Evolutionary conservation across 2,888 invertebrate genomes (phyloP), one percentile per base, ranked within the genome.

Genomic region (Acleris sparsana): DNA sequence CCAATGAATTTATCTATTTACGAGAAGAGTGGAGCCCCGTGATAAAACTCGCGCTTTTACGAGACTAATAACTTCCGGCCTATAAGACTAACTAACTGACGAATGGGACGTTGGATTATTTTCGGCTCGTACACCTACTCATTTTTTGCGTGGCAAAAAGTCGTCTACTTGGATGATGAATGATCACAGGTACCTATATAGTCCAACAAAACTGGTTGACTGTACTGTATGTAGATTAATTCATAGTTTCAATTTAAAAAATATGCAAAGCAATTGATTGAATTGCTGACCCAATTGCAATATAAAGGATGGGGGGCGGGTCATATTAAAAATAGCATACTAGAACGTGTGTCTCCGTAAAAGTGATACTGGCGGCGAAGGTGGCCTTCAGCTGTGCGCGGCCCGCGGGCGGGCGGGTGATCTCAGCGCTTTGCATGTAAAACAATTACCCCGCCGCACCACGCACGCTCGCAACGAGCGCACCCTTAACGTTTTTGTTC

Each of bases 391-490:
- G 80, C 79, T 75, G 74, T 72, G 77, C 79, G 80, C 76, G 80
- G 73, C 70, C 71, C 69, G 76, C 70, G 74, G 73, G 72, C 78
- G 83, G 80, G 80, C 82, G 82, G 80, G 80, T 83, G 84, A 86
- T 87, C 86, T 85, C 85, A 78, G 77, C 80, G 84, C 84, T 88
- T 87, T 88, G 84, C 87, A 88, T 88, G 83, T 84, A 85, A 85
- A 87, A 88, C 88, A 88, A 89, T 89, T 88, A 86, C 86, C 85
- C 83, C 75, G 69, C 80, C 66, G 69, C 69, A 68, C 73, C 86
- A 82, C 83, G 56, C 56, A 82, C 84, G 86, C 85, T 79, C 80
- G 76, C 79, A 83, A 85, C 83, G 87, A 88, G 83, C 83, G 77
- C 83, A 82, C 80, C 80, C 80, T 81, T 82, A 83, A 85, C 84